Base-by-base conservation (phyloP, 2,888 invertebrate genomes). In the Xestobium rufovillosum region DNA sequence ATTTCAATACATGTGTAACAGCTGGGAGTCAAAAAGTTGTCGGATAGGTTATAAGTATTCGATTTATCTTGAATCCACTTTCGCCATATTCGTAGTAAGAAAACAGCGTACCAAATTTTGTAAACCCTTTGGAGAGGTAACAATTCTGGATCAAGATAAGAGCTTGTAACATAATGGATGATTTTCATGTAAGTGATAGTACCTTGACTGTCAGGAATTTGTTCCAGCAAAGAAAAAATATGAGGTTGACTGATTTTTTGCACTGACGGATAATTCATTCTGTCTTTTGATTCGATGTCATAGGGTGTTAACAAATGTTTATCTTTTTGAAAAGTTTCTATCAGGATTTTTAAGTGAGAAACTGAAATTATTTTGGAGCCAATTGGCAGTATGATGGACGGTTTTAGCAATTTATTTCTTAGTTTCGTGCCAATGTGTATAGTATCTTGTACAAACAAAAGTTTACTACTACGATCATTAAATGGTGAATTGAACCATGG, bases 401-500 rank as follows among this genome's bases (percentile, higher is more conserved):
- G 29, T 12, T 44, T 44, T 13, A 42, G 25, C 3, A 44, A 10
- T 32, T 38, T 29, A 6, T 36, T 44, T 35, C 37, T 19, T 16
- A 44, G 9, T 38, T 42, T 44, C 6, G n/a, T n/a, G n/a, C n/a
- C n/a, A n/a, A n/a, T n/a, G n/a, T n/a, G n/a, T n/a, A n/a, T n/a
- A n/a, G n/a, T 39, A 39, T 10, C 3, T 19, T 8, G 39, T 36
- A 17, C n/a, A n/a, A n/a, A n/a, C n/a, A n/a, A n/a, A n/a, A n/a
- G n/a, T n/a, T n/a, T n/a, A n/a, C n/a, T n/a, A n/a, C n/a, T n/a
- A n/a, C n/a, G n/a, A n/a, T n/a, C n/a, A n/a, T n/a, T n/a, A n/a
- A n/a, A n/a, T n/a, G n/a, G n/a, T 44, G 44, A 12, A 42, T 29
- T 12, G 44, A 34, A 14, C 42, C 41, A 28, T 44, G 44, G 11